Evolutionary conservation across 2,113 vertebrate genomes (phyloP).

Genomic region (Trachemys scripta): DNA sequence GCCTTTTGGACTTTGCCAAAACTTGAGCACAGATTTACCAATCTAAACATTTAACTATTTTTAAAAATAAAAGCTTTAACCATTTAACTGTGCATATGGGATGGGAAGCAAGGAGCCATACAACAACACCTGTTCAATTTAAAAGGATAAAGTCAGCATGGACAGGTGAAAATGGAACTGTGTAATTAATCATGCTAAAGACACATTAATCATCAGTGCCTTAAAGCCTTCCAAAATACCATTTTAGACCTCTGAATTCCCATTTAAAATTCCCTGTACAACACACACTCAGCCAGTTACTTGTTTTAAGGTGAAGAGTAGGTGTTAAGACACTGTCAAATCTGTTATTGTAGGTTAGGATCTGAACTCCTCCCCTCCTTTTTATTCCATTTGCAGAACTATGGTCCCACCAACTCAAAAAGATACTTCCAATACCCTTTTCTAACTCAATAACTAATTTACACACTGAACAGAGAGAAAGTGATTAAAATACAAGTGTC

Average conservation of each 20-base stretch:
- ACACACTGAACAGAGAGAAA: not conserved
- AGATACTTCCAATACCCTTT: not conserved
- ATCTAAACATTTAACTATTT: not conserved
- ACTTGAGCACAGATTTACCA: too few relatives aligned
- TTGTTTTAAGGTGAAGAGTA: not conserved
- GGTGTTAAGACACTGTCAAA: not conserved
- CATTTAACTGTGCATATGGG: not conserved
- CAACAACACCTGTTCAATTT: not conserved
- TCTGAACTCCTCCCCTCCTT: not conserved
- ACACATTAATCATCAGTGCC: not conserved
- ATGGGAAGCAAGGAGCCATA: not conserved
- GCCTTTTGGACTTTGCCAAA: not conserved
- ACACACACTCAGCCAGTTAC: not conserved
- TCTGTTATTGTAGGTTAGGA: not conserved
- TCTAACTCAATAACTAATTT: not conserved
- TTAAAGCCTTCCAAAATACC: not conserved
- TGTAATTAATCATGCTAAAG: not conserved
- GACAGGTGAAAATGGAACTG: not conserved
- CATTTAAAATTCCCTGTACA: not conserved
- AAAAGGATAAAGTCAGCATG: not conserved
- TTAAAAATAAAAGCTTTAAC: not conserved
- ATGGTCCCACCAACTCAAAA: not conserved
- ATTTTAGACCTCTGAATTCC: too few relatives aligned
- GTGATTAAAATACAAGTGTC: fast-evolving
- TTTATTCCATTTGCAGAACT: not conserved